Base-by-base conservation (phyloP, 2,113 vertebrate species). In the Sakesphorus luctuosus region DNA sequence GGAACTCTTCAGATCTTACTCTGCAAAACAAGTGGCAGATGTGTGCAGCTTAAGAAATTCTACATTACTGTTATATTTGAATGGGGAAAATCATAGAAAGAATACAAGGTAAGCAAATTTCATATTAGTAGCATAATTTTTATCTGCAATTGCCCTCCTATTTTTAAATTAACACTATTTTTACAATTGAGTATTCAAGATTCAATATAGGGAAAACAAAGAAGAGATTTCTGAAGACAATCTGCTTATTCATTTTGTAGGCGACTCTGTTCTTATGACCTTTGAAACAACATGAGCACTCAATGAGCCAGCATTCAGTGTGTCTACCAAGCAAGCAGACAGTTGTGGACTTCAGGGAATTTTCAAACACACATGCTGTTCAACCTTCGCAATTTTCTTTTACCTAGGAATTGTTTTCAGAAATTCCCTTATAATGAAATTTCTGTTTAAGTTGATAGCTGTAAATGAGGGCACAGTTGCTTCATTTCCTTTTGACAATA, bases 401-500 rank as follows among this genome's bases (percentile, higher is more conserved):
- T 96, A 92, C 92, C 90, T 95, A 93, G 65, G 76, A 97, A 96
- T 96, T 97, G 93, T 96, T 97, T 93, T 96, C 92, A 96, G 96
- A 95, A 97, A 96, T 95, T 96, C 94, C 68, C 79, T 89, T 95
- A 86, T 96, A 97, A 97, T 97, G 96, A 97, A 96, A 96, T 96
- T 96, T 94, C 92, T 95, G 94, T 96, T 96, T 93, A 93, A 96
- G 93, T 90, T 96, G 95, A 95, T 97, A 97, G 92, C 85, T 96
- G 94, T 81, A 97, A 97, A 96, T 96, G 96, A 96, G 96, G 93
- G 92, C 92, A 94, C 56, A 96, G 92, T 96, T 96, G 92, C 94
- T 97, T 97, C 95, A 96, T 97, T 97, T 97, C 96, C 96, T 96
- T 96, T 96, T 97, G 96, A 96, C 94, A 92, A 78, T 95, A 94